Evolutionary conservation across 92 coral and sea anemone genomes (phyloP).

Genomic region (Parazoanthus atlanticus): DNA sequence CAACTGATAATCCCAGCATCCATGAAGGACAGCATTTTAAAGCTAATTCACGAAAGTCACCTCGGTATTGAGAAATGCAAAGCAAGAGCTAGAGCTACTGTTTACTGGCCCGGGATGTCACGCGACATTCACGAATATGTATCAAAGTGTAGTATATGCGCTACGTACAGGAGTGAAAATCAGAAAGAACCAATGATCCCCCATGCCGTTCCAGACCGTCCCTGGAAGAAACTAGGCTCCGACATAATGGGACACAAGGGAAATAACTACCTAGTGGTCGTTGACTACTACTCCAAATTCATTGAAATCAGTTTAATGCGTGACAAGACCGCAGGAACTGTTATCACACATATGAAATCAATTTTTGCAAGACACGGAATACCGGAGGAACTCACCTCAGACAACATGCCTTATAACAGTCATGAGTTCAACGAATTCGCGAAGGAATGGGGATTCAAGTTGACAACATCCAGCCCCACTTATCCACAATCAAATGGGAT

Average conservation of each 20-base stretch:
- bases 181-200: conserved; percentile 45
- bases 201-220: no score
- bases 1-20: conserved; percentile 36
- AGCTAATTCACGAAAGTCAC: conserved; percentile 52
- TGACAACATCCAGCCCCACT: conserved; percentile 70
- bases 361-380: conserved; percentile 67
- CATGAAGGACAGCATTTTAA: conserved; percentile 19
- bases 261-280: conserved; percentile 59
- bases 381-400: conserved; percentile 70
- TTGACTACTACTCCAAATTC: conserved; percentile 64
- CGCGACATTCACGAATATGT: conserved; percentile 37
- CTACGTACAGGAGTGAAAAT: conserved; percentile 53
- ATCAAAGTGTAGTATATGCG: conserved; percentile 47
- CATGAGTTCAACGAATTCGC: conserved; percentile 65
- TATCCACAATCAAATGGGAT: conserved; percentile 65
- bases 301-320: conserved; percentile 54
- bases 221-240: conserved; percentile 68
- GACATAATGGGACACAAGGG: conserved; percentile 65
- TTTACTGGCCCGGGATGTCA: conserved; percentile 61
- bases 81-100: conserved; percentile 44
- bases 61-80: conserved; percentile 46
- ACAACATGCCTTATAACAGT: conserved; percentile 72
- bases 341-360: conserved; percentile 61
- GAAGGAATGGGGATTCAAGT: conserved; percentile 62
- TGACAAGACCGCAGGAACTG: conserved; percentile 61